Percentiles rank a stretch among this genome's conserved stretches.
phyloP scores from a whole-genome alignment of 2,888 invertebrate genomes.

The Xiphydria camelus region DNA sequence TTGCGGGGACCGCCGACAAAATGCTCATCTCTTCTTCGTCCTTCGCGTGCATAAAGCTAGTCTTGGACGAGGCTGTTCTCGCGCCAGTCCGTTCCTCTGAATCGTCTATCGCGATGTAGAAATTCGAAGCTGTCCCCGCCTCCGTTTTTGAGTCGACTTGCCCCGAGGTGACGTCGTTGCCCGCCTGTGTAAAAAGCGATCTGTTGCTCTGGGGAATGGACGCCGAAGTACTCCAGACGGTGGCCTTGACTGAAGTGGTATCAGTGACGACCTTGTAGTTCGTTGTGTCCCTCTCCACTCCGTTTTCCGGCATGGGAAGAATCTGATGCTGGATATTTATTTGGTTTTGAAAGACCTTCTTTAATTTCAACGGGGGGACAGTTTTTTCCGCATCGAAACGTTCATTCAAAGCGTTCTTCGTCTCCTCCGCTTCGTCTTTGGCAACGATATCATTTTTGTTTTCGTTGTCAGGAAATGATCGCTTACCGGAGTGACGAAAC shows the following conservation, averaged over 20 bases:
- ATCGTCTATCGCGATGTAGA: too few species aligned
- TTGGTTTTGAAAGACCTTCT: slow-evolving; percentile 36
- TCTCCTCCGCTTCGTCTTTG: neutral
- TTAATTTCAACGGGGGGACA: slow-evolving; percentile 47
- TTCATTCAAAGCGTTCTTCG: neutral
- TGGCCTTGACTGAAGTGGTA: slow-evolving; percentile 27
- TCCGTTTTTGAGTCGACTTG: too few species aligned
- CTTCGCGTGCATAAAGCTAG: too few species aligned
- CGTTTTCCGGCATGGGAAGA: neutral
- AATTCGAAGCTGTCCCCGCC: too few species aligned
- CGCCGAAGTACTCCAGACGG: too few species aligned
- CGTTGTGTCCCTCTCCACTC: slow-evolving; percentile 13
- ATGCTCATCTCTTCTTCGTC: too few species aligned
- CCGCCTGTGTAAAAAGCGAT: too few species aligned
- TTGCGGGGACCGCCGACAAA: too few species aligned
- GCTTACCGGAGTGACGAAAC: too few species aligned
- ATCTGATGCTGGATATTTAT: neutral
- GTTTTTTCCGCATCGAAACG: slow-evolving; percentile 29
- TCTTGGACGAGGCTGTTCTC: too few species aligned
- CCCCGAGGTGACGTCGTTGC: too few species aligned
- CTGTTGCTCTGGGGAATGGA: neutral
- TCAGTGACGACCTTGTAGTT: slow-evolving; percentile 41
- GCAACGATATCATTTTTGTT: neutral
- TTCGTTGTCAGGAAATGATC: neutral
- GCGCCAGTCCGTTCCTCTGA: too few species aligned